Base-by-base conservation (phyloP, 2,113 vertebrate species). In the Strix uralensis region DNA sequence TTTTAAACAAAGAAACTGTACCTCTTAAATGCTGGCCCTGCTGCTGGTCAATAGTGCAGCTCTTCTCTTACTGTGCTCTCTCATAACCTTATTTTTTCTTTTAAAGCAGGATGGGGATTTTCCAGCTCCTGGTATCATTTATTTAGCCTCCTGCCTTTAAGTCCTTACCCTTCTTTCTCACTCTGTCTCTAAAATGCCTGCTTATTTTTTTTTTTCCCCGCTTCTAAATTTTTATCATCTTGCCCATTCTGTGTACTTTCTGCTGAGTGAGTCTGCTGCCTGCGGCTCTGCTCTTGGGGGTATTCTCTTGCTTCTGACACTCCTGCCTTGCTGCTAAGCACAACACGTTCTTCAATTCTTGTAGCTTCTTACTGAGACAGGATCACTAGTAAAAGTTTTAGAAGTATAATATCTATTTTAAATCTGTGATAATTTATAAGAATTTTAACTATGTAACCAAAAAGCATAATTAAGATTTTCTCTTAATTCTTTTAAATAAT, bases 71-170 rank as follows among this genome's bases (percentile, higher is more conserved):
- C 88, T 40, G 78, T 36, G 79, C 72, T 7, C 3, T 16, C 54
- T 93, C 77, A 30, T 54, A 63, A 92, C 77, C 70, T 90, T 73
- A n/a, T 63, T 66, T 51, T 79, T 70, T n/a, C 62, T 87, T 78
- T 87, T 62, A 74, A 55, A 62, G 86, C 83, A 78, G 27, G 8
- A 44, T 27, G 55, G 55, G 94, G 72, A 32, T 91, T 94, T 95
- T 91, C 77, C 86, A 92, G 59, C 83, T 94, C 51, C 86, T 87
- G 61, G 5, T 86, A 63, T 73, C 42, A 78, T 86, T 96, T 92
- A 66, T 86, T 91, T 81, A 66, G 61, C 55, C 51, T 92, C 79
- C 46, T 92, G 82, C 81, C 49, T 96, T 73, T 66, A 52, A 90
- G 47, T 32, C n/a, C 44, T 92, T 84, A 63, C 44, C 55, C 34